Evolutionary conservation across 2,888 invertebrate genomes (phyloP).

Genomic region (Melinaea marsaeus): DNA sequence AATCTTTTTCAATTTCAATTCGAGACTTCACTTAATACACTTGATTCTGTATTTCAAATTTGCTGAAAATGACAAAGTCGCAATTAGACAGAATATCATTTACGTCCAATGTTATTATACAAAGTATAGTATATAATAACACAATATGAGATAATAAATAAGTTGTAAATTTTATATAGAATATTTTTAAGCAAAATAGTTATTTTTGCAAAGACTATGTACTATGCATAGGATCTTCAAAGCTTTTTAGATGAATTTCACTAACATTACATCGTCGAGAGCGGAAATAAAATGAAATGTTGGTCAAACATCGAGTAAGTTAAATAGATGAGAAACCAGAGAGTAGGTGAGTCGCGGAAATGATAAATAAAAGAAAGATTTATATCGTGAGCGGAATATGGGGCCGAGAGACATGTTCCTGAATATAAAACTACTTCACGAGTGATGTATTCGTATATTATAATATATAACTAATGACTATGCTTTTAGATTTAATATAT

Average conservation of each 20-base stretch:
- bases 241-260: conserved; percentile 4
- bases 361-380: conserved; percentile 34
- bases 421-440: conserved; percentile 17
- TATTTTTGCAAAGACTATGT: not conserved
- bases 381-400: conserved; percentile 35
- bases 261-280: not conserved
- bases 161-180: too few species aligned
- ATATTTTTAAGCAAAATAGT: not conserved
- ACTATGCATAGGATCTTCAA: too few species aligned
- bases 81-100: too few species aligned
- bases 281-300: conserved; percentile 2
- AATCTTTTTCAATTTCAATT: too few species aligned
- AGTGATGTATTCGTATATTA: not conserved
- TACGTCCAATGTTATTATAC: too few species aligned
- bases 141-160: too few species aligned
- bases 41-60: too few species aligned
- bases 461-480: not conserved
- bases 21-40: too few species aligned
- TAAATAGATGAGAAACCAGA: conserved; percentile 6
- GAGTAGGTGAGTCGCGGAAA: conserved; percentile 25
- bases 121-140: too few species aligned
- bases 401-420: conserved; percentile 17
- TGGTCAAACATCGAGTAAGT: not conserved
- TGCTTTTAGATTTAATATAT: too few species aligned
- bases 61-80: too few species aligned